These are phyloP conservation scores for Zoanthus gigantus DNA, from an alignment of 92 coral and sea anemone genomes.

Conservation along the genomic window DNA sequence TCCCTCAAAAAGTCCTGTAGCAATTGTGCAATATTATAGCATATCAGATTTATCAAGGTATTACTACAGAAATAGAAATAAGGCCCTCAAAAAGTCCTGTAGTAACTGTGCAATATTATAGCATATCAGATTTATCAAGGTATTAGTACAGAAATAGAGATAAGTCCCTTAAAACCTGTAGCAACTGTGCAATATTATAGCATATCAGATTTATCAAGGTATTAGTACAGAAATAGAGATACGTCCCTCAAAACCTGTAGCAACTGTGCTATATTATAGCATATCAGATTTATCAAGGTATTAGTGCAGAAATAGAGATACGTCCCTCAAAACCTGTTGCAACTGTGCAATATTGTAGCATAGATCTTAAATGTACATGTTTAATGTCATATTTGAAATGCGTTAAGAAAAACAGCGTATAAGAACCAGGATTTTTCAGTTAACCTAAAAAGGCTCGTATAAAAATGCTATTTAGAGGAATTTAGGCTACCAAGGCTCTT, in stretches of 20 bases:
- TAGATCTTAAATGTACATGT: not conserved
- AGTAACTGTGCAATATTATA: not conserved
- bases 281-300: constrained; percentile 67
- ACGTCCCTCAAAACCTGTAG: not conserved
- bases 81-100: not conserved
- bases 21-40: not conserved
- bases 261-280: not conserved
- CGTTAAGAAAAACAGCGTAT: too few species aligned
- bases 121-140: constrained; percentile 67
- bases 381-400: not conserved
- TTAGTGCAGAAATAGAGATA: constrained; percentile 80
- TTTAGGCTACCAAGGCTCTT: too few species aligned
- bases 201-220: constrained; percentile 66
- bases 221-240: constrained; percentile 80
- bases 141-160: constrained; percentile 78
- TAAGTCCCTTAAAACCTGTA: not conserved
- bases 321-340: not conserved
- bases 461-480: too few species aligned
- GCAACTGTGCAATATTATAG: not conserved
- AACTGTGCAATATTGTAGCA: not conserved
- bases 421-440: too few species aligned
- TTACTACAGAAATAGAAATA: constrained; percentile 79
- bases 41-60: constrained; percentile 68
- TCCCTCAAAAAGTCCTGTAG: not conserved
- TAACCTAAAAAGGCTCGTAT: too few species aligned